phyloP scores from a whole-genome alignment of 2,888 invertebrate genomes.

The Sisyra terminalis region DNA sequence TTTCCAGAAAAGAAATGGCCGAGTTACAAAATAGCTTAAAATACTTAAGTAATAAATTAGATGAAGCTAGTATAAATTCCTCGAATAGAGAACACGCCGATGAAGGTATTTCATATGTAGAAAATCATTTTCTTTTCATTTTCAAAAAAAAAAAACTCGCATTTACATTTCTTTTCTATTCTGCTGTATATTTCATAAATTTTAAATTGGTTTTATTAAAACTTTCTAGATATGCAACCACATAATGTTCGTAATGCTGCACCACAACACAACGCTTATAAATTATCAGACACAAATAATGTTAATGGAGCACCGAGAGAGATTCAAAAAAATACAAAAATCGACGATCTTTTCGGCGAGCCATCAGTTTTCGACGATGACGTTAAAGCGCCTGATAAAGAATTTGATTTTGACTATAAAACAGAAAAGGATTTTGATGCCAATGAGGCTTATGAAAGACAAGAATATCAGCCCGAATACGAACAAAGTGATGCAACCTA shows the following conservation, averaged over 20 bases:
- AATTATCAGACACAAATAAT: background rate
- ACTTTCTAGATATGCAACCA: background rate
- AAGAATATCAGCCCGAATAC: background rate
- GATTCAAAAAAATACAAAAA: background rate
- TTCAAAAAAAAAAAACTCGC: too few relatives aligned
- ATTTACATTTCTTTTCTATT: background rate
- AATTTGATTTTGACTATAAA: background rate
- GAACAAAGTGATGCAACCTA: background rate
- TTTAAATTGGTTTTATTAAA: background rate
- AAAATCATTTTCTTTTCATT: too few relatives aligned
- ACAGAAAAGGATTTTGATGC: background rate
- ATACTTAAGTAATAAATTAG: slow-evolving; percentile 30
- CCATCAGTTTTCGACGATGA: background rate
- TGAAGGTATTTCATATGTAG: slow-evolving; percentile 1
- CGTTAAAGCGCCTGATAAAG: background rate
- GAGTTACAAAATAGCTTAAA: slow-evolving; percentile 67
- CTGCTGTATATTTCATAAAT: background rate
- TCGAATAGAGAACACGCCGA: background rate
- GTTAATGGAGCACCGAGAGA: background rate
- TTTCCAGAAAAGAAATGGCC: slow-evolving; percentile 59
- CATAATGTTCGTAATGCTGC: too few relatives aligned
- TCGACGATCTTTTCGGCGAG: background rate
- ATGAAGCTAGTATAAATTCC: background rate
- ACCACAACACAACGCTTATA: background rate
- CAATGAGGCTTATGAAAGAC: background rate